phyloP scores from a whole-genome alignment of 2,888 invertebrate genomes.

The Ceraclea dissimilis region DNA sequence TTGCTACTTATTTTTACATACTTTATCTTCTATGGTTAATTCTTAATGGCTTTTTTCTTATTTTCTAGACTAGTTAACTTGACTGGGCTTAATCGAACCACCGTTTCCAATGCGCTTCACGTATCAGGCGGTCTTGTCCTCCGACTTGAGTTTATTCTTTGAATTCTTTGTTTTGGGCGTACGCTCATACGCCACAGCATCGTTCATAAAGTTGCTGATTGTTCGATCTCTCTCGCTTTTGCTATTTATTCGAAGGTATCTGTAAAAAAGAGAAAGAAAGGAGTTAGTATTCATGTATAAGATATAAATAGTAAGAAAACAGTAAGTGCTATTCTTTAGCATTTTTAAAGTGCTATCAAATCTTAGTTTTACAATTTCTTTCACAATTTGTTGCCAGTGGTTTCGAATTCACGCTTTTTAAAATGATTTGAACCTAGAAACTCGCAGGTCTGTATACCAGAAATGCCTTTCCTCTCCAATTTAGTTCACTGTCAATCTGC shows the following conservation, averaged over 20 bases:
- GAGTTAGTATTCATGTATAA: no score
- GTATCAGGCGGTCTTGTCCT: conserved; percentile 16
- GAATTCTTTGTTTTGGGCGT: conserved; percentile 11
- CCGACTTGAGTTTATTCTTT: conserved; percentile 9
- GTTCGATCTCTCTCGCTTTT: not conserved
- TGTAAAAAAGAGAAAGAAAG: not conserved
- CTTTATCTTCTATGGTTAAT: not conserved
- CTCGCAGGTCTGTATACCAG: no score
- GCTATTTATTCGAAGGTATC: not conserved
- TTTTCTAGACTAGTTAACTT: not conserved
- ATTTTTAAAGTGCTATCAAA: no score
- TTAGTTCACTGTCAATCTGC: no score
- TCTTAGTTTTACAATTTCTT: no score
- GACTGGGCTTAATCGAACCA: not conserved
- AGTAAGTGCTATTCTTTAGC: no score
- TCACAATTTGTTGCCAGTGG: no score
- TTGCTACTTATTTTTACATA: conserved; percentile 1
- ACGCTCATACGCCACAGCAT: conserved; percentile 12
- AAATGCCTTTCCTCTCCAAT: no score
- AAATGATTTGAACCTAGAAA: no score
- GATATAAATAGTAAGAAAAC: no score
- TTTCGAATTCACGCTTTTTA: no score
- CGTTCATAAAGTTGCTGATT: conserved; percentile 3
- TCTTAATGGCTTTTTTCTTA: not conserved
- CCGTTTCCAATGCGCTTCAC: not conserved